phyloP scores from a whole-genome alignment of 1,140 invertebrate species.

The Drosophila subpulchrella region DNA sequence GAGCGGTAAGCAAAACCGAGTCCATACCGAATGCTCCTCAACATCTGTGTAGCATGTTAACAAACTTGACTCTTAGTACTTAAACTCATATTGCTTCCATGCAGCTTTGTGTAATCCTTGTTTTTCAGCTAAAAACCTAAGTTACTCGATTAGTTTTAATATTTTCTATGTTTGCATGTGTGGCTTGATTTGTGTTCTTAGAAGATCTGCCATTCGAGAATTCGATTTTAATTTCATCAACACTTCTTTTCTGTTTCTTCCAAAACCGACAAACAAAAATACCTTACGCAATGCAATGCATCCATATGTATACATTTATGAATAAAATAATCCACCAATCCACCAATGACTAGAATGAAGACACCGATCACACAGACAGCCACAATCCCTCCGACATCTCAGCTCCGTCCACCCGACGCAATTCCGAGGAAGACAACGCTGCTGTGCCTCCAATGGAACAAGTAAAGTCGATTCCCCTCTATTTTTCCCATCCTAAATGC shows the following conservation, averaged over 20 bases:
- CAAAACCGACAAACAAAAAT: conserved; percentile 41
- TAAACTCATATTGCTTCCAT: conserved; percentile 21
- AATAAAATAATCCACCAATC: conserved; percentile 37
- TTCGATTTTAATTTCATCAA: conserved; percentile 64
- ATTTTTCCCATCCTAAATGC: conserved; percentile 5
- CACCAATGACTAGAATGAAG: conserved; percentile 75
- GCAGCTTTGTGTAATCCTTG: conserved; percentile 12
- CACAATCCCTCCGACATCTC: conserved; percentile 82
- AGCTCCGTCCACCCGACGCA: conserved; percentile 78
- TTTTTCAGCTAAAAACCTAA: background rate
- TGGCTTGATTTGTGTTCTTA: conserved; percentile 31
- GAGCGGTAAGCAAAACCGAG: conserved; percentile 18
- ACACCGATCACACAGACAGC: conserved; percentile 82
- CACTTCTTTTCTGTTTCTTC: conserved; percentile 73
- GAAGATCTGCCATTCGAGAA: conserved; percentile 37
- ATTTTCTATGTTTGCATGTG: conserved; percentile 18
- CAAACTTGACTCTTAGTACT: background rate
- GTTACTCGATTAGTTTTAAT: conserved; percentile 3
- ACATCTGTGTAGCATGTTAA: conserved; percentile 17
- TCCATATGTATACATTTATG: conserved; percentile 22
- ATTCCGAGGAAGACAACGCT: conserved; percentile 83
- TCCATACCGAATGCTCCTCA: background rate
- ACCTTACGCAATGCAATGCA: conserved; percentile 57
- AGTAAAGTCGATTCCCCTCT: conserved; percentile 57
- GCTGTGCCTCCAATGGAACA: conserved; percentile 71